phyloP scores from a whole-genome alignment of 2,888 invertebrate genomes.

The Melinaea menophilus region DNA sequence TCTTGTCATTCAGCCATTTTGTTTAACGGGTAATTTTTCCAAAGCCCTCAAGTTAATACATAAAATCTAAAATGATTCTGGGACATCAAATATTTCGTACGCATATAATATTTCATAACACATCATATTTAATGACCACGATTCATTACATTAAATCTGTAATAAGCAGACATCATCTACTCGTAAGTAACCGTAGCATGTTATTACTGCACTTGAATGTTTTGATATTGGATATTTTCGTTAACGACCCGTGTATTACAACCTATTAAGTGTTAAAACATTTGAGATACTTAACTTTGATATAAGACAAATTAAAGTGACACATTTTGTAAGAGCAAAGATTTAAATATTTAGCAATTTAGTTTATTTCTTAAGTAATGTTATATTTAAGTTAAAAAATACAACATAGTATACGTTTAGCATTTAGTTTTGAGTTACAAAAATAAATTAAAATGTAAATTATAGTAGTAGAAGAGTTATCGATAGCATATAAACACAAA shows the following conservation, averaged over 20 bases:
- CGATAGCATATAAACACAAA: too few relatives aligned
- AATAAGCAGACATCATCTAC: slow-evolving; percentile 16
- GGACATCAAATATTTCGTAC: background rate
- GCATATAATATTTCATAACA: background rate
- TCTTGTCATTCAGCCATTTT: too few relatives aligned
- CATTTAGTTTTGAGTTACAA: too few relatives aligned
- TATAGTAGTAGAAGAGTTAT: too few relatives aligned
- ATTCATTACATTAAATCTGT: background rate
- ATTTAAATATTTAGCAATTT: too few relatives aligned
- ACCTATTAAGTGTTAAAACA: slow-evolving; percentile 18
- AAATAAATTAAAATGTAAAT: too few relatives aligned
- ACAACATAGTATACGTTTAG: too few relatives aligned
- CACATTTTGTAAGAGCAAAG: too few relatives aligned
- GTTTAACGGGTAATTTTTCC: too few relatives aligned
- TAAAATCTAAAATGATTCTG: background rate
- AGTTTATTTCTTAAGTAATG: too few relatives aligned
- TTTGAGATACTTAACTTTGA: slow-evolving; percentile 7
- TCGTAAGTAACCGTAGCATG: slow-evolving; percentile 14
- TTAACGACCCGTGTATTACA: slow-evolving; percentile 18
- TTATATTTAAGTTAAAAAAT: too few relatives aligned
- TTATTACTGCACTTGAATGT: slow-evolving; percentile 23
- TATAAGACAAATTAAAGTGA: slow-evolving; percentile 1
- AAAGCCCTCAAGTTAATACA: background rate
- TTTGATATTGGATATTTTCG: slow-evolving; percentile 17
- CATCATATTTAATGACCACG: background rate